Conservation (phyloP, 2,888 invertebrate genomes). For the Ophion costatus region DNA sequence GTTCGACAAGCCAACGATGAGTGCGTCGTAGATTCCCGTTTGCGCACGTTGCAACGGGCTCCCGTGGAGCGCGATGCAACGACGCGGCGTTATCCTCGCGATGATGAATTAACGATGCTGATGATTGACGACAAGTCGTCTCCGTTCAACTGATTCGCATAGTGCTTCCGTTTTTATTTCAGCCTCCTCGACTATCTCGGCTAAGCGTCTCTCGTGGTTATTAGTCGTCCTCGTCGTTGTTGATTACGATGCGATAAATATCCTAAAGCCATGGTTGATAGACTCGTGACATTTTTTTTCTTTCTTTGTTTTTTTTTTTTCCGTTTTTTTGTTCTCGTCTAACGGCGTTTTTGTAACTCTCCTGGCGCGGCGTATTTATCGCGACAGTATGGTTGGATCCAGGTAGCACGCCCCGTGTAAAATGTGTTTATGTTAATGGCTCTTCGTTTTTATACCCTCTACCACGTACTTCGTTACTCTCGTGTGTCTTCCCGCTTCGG, state of each 20-base stretch:
- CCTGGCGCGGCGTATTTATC: constrained; percentile 62
- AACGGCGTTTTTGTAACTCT: constrained; percentile 56
- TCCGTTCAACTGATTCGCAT: constrained; percentile 12
- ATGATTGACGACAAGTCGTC: constrained; percentile 33
- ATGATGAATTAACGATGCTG: constrained; percentile 38
- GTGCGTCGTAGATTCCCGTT: constrained; percentile 17
- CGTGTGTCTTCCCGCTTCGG: constrained; percentile 78
- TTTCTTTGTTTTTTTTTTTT: constrained; percentile 41
- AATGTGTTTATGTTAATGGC: constrained; percentile 68
- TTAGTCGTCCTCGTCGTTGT: constrained; percentile 44
- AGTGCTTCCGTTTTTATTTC: background rate
- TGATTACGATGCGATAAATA: constrained; percentile 62
- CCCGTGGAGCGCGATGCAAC: background rate
- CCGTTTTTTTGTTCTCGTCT: constrained; percentile 38
- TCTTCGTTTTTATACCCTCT: constrained; percentile 28
- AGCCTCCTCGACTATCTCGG: constrained; percentile 32
- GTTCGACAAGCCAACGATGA: constrained; percentile 35
- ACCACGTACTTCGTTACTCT: constrained; percentile 32
- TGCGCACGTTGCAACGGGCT: background rate
- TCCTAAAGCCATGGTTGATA: constrained; percentile 67
- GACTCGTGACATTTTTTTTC: constrained; percentile 25
- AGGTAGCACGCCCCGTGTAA: constrained; percentile 78
- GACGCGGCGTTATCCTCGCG: constrained; percentile 10
- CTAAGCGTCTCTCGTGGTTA: constrained; percentile 15
- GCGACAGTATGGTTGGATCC: constrained; percentile 75